Conservation (phyloP, 2,113 vertebrate species). For the Castor canadensis region DNA sequence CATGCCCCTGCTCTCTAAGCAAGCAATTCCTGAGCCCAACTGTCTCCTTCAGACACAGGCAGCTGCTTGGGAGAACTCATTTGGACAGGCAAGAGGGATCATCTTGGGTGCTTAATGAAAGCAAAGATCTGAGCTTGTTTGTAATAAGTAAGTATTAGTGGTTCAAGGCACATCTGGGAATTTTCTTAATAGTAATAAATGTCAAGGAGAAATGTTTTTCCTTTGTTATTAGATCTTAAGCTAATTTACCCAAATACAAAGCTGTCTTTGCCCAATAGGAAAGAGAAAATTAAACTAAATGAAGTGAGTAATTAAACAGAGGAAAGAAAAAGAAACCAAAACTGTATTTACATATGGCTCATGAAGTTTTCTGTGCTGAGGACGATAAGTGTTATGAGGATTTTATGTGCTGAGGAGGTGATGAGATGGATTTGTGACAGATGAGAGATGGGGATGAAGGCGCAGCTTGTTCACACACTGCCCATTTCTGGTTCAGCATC, state of each 20-base stretch:
- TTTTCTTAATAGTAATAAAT: slow-evolving; percentile 75
- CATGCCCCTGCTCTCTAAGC: slow-evolving; percentile 18
- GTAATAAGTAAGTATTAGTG: slow-evolving; percentile 57
- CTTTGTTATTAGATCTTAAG: slow-evolving; percentile 52
- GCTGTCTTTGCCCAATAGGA: slow-evolving; percentile 54
- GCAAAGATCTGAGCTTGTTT: slow-evolving; percentile 48
- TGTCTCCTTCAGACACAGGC: slow-evolving; percentile 33
- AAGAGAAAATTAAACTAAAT: slow-evolving; percentile 63
- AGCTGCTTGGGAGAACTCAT: slow-evolving; percentile 38
- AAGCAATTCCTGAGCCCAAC: slow-evolving; percentile 52
- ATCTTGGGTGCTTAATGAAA: slow-evolving; percentile 41
- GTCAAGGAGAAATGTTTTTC: slow-evolving; percentile 58
- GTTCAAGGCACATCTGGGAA: slow-evolving; percentile 63
- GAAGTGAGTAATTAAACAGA: slow-evolving; percentile 66
- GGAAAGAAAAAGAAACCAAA: slow-evolving; percentile 44
- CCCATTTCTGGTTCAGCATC: background rate
- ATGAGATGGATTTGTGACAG: slow-evolving; percentile 24
- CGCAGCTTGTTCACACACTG: background rate
- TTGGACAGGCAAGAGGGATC: slow-evolving; percentile 43
- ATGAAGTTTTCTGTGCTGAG: background rate
- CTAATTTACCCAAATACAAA: slow-evolving; percentile 63
- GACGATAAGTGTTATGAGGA: background rate
- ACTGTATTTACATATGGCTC: background rate
- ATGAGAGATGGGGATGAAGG: background rate
- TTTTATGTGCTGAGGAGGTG: background rate